Percentiles rank a stretch among this genome's conserved stretches.
Evolutionary conservation across 2,797 vertebrate species (phyloP).

Genomic region (Ceryle rudis): DNA sequence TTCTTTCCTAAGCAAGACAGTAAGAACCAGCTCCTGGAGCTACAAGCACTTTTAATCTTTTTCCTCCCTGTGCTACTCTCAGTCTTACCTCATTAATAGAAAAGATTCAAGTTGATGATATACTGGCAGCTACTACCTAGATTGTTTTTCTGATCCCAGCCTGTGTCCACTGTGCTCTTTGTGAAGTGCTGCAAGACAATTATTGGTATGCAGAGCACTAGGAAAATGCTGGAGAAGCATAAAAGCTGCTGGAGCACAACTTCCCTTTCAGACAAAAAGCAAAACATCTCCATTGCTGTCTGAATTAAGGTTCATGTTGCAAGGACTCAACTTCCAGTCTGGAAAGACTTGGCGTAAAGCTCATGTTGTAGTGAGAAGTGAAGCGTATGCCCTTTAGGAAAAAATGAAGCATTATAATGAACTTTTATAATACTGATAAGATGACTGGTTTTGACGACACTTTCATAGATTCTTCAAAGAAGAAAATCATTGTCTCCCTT

Average conservation of each 20-base stretch:
- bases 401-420: background rate
- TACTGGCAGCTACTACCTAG: background rate
- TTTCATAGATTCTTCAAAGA: constrained; percentile 15
- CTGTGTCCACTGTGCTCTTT: background rate
- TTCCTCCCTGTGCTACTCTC: background rate
- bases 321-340: background rate
- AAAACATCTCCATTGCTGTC: background rate
- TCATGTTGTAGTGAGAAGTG: background rate
- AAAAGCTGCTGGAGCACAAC: background rate
- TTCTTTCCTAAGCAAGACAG: background rate
- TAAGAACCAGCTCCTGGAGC: background rate
- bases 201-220: background rate
- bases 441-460: background rate
- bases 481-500: background rate
- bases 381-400: background rate
- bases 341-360: background rate
- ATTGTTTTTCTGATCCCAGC: background rate
- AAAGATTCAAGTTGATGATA: background rate
- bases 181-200: background rate
- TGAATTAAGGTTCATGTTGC: background rate
- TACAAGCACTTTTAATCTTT: background rate
- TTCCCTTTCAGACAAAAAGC: background rate
- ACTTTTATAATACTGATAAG: background rate
- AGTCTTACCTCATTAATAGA: background rate
- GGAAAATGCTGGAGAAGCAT: background rate